Evolutionary conservation across 2,888 invertebrate species (phyloP), one percentile per base, ranked within the genome.

Genomic region (Podotricha telesiphe): DNA sequence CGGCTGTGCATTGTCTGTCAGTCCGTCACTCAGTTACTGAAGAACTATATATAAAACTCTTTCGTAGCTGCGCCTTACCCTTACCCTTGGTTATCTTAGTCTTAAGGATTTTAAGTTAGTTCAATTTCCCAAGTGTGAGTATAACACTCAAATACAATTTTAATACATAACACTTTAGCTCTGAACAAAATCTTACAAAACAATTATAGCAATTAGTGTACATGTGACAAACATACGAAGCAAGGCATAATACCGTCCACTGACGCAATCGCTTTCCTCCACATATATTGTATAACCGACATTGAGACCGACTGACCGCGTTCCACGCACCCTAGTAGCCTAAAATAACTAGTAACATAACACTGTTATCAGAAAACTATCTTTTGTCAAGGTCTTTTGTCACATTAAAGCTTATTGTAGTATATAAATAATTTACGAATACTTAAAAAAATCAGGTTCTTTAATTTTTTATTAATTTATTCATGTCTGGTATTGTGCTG

Each of bases 231-330:
- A 42, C 4, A 42, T 40, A 20, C 20, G n/a, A 53, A 28, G 28
- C n/a, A 17, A 34, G 20, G 63, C 73, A 82, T 81, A 69, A 70
- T n/a, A 56, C 77, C 71, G 67, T 79, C 80, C 80, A 73, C 78
- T 87, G 82, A 86, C 83, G 86, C 80, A 86, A 87, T 74, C 75
- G 78, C 82, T 81, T 85, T 84, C 82, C 85, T 77, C 83, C 85
- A 79, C n/a, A n/a, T n/a, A n/a, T 79, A 80, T 84, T 85, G 86
- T 82, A 82, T 82, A 84, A 81, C 79, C 80, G 87, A 86, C 88
- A 86, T 87, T 87, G 87, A 86, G 80, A 84, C 86, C 84, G 79
- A 86, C 77, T 88, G 86, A 87, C 87, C 86, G 85, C 79, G 77
- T 81, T 86, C 69, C 75, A 73, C 58, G 66, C 63, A 51, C 50